Evolutionary conservation across 2,888 invertebrate species (phyloP).

Genomic region (Rhingia rostrata): DNA sequence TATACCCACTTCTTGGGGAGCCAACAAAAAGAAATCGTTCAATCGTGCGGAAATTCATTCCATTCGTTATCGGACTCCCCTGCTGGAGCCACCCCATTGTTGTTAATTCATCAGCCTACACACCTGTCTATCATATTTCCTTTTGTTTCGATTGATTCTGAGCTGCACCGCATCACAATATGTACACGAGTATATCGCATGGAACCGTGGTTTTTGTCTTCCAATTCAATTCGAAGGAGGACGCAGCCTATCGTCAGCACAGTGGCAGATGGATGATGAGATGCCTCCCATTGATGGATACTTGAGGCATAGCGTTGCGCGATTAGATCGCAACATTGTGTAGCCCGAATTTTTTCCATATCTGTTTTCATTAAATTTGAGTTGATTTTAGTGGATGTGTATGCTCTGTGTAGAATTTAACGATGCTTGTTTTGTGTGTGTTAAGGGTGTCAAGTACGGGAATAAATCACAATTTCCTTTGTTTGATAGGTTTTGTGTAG

Average conservation of each 20-base stretch:
- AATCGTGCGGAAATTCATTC: conserved; percentile 72
- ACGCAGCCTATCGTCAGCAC: neutral
- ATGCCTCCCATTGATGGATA: conserved; percentile 55
- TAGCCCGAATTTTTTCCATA: conserved; percentile 51
- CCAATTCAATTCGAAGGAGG: conserved; percentile 32
- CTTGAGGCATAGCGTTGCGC: conserved; percentile 50
- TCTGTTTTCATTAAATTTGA: conserved; percentile 66
- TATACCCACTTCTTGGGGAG: conserved; percentile 33
- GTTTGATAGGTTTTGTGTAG: conserved; percentile 56
- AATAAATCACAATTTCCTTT: conserved; percentile 74
- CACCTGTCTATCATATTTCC: conserved; percentile 70
- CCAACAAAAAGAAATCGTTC: conserved; percentile 68
- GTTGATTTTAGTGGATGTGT: conserved; percentile 69
- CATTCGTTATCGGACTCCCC: conserved; percentile 57
- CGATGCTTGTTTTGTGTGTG: conserved; percentile 57
- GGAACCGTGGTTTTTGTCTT: conserved; percentile 31
- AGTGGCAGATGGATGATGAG: conserved; percentile 19
- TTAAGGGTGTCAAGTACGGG: conserved; percentile 71
- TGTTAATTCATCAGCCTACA: conserved; percentile 70
- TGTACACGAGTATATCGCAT: conserved; percentile 4
- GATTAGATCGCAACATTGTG: conserved; percentile 64
- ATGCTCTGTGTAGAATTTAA: conserved; percentile 40
- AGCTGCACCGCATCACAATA: conserved; percentile 54
- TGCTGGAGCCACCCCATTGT: conserved; percentile 45
- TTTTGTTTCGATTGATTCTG: conserved; percentile 65